Evolutionary conservation across 2,113 vertebrate genomes (phyloP).

Genomic region (Trogon surrucura): DNA sequence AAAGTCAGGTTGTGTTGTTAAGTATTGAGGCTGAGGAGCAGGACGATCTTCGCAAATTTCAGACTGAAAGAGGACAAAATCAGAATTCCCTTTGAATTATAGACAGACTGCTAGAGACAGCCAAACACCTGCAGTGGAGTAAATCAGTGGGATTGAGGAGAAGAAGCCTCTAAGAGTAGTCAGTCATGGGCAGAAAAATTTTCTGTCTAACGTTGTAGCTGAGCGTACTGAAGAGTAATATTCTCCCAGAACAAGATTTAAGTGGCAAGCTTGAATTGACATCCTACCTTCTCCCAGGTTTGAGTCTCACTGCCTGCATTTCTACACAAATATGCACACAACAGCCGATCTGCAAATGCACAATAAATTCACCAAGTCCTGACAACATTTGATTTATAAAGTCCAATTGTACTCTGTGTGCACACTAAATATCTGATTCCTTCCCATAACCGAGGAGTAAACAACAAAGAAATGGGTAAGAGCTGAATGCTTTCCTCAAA

Average conservation of each 20-base stretch:
- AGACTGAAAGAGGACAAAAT: not conserved
- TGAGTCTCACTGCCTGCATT: not conserved
- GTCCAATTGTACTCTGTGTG: not conserved
- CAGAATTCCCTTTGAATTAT: not conserved
- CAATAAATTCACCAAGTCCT: not conserved
- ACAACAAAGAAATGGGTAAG: constrained; percentile 10
- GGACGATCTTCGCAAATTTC: not conserved
- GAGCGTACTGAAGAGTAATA: not conserved
- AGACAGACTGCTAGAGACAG: not conserved
- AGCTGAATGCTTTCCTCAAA: not conserved
- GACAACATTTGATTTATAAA: constrained; percentile 20
- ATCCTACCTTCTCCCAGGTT: not conserved
- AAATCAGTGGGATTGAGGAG: not conserved
- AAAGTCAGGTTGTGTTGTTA: not conserved
- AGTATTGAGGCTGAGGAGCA: not conserved
- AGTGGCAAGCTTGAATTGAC: not conserved
- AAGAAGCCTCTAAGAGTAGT: not conserved
- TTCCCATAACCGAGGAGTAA: not conserved
- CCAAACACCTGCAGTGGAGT: not conserved
- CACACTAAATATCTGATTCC: constrained; percentile 8
- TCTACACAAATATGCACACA: not conserved
- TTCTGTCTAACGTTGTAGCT: not conserved
- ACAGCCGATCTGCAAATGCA: not conserved
- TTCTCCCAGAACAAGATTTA: not conserved
- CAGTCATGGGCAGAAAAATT: not conserved